These are phyloP conservation scores for Stictonetta naevosa DNA, from an alignment of 2,113 vertebrate species.

Conservation along the genomic window DNA sequence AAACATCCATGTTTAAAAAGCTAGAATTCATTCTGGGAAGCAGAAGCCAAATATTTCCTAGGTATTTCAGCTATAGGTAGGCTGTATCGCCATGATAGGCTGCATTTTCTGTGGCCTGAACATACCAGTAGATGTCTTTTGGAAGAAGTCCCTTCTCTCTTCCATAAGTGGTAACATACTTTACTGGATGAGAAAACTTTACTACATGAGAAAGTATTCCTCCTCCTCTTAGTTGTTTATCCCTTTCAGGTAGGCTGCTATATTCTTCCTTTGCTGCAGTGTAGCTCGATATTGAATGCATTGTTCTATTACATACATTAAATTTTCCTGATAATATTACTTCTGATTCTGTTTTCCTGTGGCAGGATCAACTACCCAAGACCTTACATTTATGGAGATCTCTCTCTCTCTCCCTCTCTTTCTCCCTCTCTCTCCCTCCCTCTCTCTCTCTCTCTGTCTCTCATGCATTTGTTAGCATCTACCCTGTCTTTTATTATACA, in stretches of 20 bases:
- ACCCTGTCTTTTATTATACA: not conserved
- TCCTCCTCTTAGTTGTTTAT: not conserved
- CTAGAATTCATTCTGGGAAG: not conserved
- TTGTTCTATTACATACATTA: not conserved
- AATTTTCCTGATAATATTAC: not conserved
- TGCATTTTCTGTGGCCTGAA: not conserved
- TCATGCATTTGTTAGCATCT: not conserved
- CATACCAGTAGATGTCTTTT: not conserved
- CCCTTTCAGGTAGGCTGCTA: not conserved
- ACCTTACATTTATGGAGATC: not conserved
- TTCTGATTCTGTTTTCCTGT: not conserved
- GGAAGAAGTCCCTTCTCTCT: not conserved
- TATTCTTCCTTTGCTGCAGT: not conserved
- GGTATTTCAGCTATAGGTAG: not conserved
- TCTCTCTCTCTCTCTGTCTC: not conserved
- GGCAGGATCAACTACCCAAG: not conserved
- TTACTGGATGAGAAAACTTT: not conserved
- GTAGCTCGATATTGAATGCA: not conserved
- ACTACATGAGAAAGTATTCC: not conserved
- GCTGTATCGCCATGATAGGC: not conserved
- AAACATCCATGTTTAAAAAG: not conserved
- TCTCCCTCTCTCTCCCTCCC: too few relatives aligned
- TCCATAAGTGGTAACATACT: not conserved
- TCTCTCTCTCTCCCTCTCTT: not conserved
- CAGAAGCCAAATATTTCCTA: not conserved